Conservation (phyloP, 1,140 invertebrate species). For the Aphidius ervi region DNA sequence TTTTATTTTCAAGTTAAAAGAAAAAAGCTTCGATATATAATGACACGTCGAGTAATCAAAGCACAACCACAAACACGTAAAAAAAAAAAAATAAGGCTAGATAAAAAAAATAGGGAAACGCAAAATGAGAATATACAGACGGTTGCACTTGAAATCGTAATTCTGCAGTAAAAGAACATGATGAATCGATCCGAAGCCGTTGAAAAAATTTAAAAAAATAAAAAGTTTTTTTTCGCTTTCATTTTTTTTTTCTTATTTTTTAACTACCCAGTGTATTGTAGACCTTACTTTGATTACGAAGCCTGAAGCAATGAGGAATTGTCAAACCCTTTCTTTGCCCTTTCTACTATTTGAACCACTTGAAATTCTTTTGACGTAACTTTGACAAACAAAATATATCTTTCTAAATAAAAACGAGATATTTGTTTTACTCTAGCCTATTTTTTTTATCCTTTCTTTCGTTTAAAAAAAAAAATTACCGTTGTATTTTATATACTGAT, state of each 20-base stretch:
- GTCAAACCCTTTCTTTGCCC: not conserved
- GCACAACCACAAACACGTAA: not conserved
- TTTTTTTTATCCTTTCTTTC: too few relatives aligned
- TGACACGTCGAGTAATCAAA: conserved; percentile 6
- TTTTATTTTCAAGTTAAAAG: not conserved
- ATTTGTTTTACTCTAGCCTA: not conserved
- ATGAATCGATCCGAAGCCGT: conserved; percentile 22
- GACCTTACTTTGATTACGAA: conserved; percentile 26
- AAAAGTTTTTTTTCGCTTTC: conserved; percentile 11
- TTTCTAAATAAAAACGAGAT: conserved; percentile 2
- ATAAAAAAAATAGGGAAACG: not conserved
- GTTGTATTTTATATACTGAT: too few relatives aligned
- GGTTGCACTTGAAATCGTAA: conserved; percentile 14
- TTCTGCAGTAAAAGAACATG: conserved; percentile 5
- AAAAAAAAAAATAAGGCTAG: not conserved
- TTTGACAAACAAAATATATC: conserved; percentile 15
- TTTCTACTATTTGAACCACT: conserved; percentile 13
- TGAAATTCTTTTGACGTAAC: conserved; percentile 21
- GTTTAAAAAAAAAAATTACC: too few relatives aligned
- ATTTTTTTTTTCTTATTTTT: conserved; percentile 17
- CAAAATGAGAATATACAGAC: not conserved
- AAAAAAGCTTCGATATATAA: not conserved
- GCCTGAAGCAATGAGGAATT: conserved; percentile 13
- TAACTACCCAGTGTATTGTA: conserved; percentile 21
- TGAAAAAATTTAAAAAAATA: conserved; percentile 1